Evolutionary conservation across 1,140 invertebrate genomes (phyloP).

Genomic region (Harpegnathos saltator): DNA sequence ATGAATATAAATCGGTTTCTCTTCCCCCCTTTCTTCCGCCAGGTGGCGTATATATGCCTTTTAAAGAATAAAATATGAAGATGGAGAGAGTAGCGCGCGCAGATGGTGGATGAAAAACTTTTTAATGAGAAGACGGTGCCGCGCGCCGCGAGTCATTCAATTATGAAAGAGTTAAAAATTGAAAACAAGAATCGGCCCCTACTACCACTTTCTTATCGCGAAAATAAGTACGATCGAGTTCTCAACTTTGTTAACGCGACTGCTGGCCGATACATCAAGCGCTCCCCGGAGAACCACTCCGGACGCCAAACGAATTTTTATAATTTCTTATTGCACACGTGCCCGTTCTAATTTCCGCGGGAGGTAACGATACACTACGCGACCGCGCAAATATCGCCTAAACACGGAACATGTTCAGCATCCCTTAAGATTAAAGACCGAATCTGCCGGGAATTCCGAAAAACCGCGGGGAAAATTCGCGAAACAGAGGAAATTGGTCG

Average conservation of each 20-base stretch:
- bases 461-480: background rate
- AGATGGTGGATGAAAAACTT: slow-evolving; percentile 70
- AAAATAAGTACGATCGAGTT: slow-evolving; percentile 50
- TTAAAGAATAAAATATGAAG: slow-evolving; percentile 73
- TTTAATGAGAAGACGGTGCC: slow-evolving; percentile 67
- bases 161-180: slow-evolving; percentile 70
- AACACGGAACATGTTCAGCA: too few species aligned
- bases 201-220: slow-evolving; percentile 47
- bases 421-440: too few species aligned
- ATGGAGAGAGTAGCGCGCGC: slow-evolving; percentile 65
- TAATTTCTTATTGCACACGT: slow-evolving; percentile 1
- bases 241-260: background rate
- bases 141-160: slow-evolving; percentile 58
- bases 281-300: background rate
- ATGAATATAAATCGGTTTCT: slow-evolving; percentile 68
- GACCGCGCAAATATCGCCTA: too few species aligned
- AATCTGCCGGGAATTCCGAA: too few species aligned
- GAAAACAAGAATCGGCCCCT: slow-evolving; percentile 30
- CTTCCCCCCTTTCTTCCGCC: background rate
- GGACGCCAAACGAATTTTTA: background rate
- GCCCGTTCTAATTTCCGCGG: background rate
- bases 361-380: background rate
- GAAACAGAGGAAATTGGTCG: background rate
- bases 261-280: slow-evolving; percentile 14
- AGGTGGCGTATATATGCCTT: slow-evolving; percentile 55